Conservation (phyloP, 2,888 invertebrate genomes). For the Andrena flavipes region DNA sequence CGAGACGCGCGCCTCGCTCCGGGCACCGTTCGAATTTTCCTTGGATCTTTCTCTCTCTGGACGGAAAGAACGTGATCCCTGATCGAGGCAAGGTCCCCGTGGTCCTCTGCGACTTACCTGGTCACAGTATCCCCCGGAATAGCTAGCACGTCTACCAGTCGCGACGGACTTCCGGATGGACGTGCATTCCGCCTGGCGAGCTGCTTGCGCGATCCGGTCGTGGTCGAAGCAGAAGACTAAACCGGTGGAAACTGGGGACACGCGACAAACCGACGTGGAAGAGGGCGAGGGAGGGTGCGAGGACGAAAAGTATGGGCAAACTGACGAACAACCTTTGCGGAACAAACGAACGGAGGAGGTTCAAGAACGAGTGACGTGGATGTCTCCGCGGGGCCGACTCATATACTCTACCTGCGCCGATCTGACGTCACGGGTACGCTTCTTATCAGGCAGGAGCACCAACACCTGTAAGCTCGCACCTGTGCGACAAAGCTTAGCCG, state of each 20-base stretch:
- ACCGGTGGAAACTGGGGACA: not conserved
- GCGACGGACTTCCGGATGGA: conserved; percentile 32
- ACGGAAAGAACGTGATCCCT: not conserved
- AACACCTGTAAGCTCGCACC: conserved; percentile 74
- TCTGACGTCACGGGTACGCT: conserved; percentile 82
- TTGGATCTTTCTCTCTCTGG: no score
- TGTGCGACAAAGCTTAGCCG: conserved; percentile 66
- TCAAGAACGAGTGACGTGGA: conserved; percentile 84
- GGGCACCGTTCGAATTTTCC: not conserved
- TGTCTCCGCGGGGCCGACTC: conserved; percentile 78
- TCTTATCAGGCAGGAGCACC: conserved; percentile 80
- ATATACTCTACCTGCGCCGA: conserved; percentile 82
- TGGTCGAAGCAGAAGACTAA: not conserved
- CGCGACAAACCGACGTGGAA: conserved; percentile 11
- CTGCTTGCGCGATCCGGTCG: conserved; percentile 1
- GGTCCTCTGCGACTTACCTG: conserved; percentile 34
- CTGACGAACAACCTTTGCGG: conserved; percentile 55
- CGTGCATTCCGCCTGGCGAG: conserved; percentile 25
- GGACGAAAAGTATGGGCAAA: conserved; percentile 19
- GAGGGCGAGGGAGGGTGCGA: not conserved
- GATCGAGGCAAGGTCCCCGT: not conserved
- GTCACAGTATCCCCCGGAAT: conserved; percentile 19
- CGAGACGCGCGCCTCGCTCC: not conserved
- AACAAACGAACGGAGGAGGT: conserved; percentile 76
- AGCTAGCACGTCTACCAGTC: conserved; percentile 18